Conservation (phyloP, 2,113 vertebrate genomes). For the Plotosus lineatus region DNA sequence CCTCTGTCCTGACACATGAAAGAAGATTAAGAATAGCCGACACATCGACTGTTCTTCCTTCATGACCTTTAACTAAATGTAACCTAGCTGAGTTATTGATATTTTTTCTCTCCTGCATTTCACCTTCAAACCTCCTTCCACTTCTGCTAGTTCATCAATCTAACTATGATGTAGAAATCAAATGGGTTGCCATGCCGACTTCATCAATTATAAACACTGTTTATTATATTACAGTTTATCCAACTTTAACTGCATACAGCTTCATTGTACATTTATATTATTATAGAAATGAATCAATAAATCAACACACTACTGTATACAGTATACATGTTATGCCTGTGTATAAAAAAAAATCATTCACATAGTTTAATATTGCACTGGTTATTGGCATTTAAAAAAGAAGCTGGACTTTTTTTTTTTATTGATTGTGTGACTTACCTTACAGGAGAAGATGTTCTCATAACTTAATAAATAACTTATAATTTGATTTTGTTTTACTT, state of each 20-base stretch:
- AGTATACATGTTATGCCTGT: not conserved
- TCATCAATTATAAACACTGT: not conserved
- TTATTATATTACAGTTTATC: not conserved
- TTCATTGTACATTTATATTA: not conserved
- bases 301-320: not conserved
- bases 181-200: not conserved
- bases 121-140: constrained; percentile 22
- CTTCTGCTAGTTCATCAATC: not conserved
- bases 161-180: not conserved
- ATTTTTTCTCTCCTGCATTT: constrained; percentile 5
- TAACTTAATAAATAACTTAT: not conserved
- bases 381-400: not conserved
- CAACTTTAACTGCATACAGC: not conserved
- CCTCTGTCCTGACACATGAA: not conserved
- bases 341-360: not conserved
- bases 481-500: not conserved
- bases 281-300: not conserved
- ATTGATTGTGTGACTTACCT: not conserved
- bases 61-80: constrained; percentile 30
- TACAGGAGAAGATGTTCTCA: not conserved
- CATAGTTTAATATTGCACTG: not conserved
- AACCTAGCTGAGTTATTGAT: constrained; percentile 31
- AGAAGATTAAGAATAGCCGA: not conserved
- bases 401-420: not conserved
- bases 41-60: constrained; percentile 30